Evolutionary conservation across 2,888 invertebrate species (phyloP), one percentile per base, ranked within the genome.

Genomic region (Tipula confusa): DNA sequence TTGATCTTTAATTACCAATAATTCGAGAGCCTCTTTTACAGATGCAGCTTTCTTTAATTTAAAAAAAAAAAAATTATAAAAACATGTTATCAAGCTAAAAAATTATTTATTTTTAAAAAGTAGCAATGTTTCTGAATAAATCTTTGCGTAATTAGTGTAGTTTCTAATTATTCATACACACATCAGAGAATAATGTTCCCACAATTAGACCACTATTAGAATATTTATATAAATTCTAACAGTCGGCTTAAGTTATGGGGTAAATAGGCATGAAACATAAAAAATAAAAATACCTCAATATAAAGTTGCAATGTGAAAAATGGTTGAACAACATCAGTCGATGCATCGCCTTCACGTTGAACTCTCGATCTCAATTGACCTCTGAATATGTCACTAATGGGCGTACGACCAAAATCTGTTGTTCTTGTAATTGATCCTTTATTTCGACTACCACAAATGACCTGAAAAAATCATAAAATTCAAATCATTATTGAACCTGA

Each of bases 231-330:
- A 79, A 79, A 79, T 80, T 80, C 29, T n/a, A 29, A n/a, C n/a
- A 80, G 29, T 80, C 80, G 80, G 80, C 80, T 80, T 80, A 80
- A 80, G 2, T 80, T 31, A 31, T 80, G 80, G 80, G 80, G 80
- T 80, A 33, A 9, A 13, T 2, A 33, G 9, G 24, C 1, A 36
- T 82, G 2, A 9, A 18, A 33, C 2, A 36, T 31, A 33, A 36
- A 31, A 29, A 29, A 4, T n/a, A n/a, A 29, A 7, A 11, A 64
- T 79, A 97, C 97, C 92, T 97, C 97, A 86, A 98, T 97, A 87
- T 98, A 97, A 33, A 98, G 92, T 88, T 97, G 98, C 85, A 98
- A 91, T 0, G 98, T 97, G 89, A 98, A 98, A 91, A 98, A 98
- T 0, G 98, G 98, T 89, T 98, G 97, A 85, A 98, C 95, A 86